phyloP scores from a whole-genome alignment of 2,797 vertebrate genomes.

The Adelosebastes latens region DNA sequence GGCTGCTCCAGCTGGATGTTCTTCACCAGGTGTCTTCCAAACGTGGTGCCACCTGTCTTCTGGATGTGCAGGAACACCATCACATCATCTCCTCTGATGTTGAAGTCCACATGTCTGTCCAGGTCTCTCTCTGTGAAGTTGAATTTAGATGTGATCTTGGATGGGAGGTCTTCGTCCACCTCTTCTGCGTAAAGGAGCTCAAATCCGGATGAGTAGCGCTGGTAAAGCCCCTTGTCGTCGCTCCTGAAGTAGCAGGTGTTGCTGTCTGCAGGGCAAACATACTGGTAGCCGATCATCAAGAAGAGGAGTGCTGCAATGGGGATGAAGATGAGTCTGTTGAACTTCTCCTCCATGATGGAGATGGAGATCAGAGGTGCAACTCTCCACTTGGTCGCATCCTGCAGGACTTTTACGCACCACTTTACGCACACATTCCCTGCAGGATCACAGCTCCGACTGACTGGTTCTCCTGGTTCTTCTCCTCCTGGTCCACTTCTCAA shows the following conservation, averaged over 20 bases:
- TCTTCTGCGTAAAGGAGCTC: conserved; percentile 76
- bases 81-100: conserved; percentile 91
- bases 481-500: conserved; percentile 39
- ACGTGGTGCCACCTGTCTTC: conserved; percentile 97
- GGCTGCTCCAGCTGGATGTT: conserved; percentile 95
- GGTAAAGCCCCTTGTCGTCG: conserved; percentile 65
- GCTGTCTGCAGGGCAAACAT: conserved; percentile 88
- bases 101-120: conserved; percentile 87
- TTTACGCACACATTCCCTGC: not conserved
- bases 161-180: conserved; percentile 76
- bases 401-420: not conserved
- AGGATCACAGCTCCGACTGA: not conserved
- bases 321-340: conserved; percentile 89
- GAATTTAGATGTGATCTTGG: conserved; percentile 81
- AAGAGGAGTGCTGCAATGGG: conserved; percentile 90
- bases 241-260: conserved; percentile 84
- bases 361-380: conserved; percentile 27
- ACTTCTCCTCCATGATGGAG: conserved; percentile 91
- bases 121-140: conserved; percentile 90
- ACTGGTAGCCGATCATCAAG: conserved; percentile 91
- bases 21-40: conserved; percentile 92
- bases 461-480: not conserved
- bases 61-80: conserved; percentile 97
- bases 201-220: conserved; percentile 59
- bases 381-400: conserved; percentile 56